Base-by-base conservation (phyloP, 1,140 invertebrate genomes). In the Sweltsa coloradensis region DNA sequence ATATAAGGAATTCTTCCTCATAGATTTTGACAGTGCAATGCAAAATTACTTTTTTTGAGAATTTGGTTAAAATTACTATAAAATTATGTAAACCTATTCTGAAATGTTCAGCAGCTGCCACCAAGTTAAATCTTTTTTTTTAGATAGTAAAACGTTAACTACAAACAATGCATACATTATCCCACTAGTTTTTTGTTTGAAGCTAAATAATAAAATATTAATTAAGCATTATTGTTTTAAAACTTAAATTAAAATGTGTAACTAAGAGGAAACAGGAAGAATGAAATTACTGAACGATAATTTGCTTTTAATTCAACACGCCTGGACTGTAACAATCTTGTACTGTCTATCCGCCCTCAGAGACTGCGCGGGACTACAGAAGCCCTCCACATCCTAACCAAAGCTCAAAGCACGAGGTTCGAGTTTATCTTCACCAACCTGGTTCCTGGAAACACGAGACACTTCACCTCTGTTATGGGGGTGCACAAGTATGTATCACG, bases 361-460 rank as follows among this genome's bases (percentile, higher is more conserved):
- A 81, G 86, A 70, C 68, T 89, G 2, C 73, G 85, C 46, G 89
- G 88, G 13, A 79, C 80, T 16, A 87, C 87, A 0, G 89, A 96
- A 65, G 88, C 93, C 1, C 66, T 99, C 7, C 83, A 94, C 61
- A 75, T 97, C 40, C 68, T 97, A 47, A 87, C 91, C 14, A 83
- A 84, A 39, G 85, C 76, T 53, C 81, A 78, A 57, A 83, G 77
- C 49, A 89, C 85, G 11, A 73, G 87, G 60, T 99, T 95, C 62
- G 95, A 98, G 68, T 98, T 98, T 63, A 83, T 98, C 51, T 98
- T 99, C 60, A 97, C 92, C 4, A 96, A 96, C 71, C 66, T 92
- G 44, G 73, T 89, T 26, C 73, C 79, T 11, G 87, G 85, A 58
- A 85, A 82, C 62, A 78, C 81, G 24, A 66, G 88, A 54, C 81